Percentiles rank a stretch among this genome's conserved stretches.
phyloP scores from a whole-genome alignment of 2,888 invertebrate species.

The Tetrapedia diversipes region DNA sequence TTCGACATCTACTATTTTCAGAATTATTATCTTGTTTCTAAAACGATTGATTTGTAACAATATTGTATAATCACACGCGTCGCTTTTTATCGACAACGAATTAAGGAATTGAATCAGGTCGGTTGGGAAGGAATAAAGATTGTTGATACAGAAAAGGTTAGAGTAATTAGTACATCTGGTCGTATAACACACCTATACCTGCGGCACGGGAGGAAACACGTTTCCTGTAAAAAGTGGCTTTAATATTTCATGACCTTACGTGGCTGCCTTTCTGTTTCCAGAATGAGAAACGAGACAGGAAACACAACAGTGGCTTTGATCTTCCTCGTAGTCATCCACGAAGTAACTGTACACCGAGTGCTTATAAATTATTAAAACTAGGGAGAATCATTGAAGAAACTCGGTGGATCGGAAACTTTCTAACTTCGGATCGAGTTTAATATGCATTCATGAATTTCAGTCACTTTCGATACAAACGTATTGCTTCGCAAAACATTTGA shows the following conservation, averaged over 20 bases:
- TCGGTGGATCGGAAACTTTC: too few species aligned
- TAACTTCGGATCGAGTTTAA: too few species aligned
- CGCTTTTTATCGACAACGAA: too few species aligned
- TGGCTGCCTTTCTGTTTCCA: slow-evolving; percentile 4
- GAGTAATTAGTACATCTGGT: slow-evolving; percentile 20
- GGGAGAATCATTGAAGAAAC: neutral
- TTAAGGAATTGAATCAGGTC: neutral
- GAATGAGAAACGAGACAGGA: neutral
- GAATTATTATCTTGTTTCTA: too few species aligned
- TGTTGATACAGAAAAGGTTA: neutral
- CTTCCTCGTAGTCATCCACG: neutral
- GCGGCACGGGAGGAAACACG: slow-evolving; percentile 23
- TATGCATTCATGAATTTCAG: too few species aligned
- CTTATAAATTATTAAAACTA: neutral
- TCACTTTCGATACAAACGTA: too few species aligned
- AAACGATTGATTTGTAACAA: too few species aligned
- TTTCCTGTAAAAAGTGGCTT: slow-evolving; percentile 35
- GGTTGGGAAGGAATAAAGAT: neutral
- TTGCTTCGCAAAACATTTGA: too few species aligned
- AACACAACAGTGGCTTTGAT: neutral
- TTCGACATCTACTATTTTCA: too few species aligned
- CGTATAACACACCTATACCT: neutral
- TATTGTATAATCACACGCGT: too few species aligned
- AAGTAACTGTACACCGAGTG: neutral
- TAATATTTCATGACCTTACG: slow-evolving; percentile 44